Conservation (phyloP, 2,888 invertebrate genomes). For the Synanthedon andrenaeformis region DNA sequence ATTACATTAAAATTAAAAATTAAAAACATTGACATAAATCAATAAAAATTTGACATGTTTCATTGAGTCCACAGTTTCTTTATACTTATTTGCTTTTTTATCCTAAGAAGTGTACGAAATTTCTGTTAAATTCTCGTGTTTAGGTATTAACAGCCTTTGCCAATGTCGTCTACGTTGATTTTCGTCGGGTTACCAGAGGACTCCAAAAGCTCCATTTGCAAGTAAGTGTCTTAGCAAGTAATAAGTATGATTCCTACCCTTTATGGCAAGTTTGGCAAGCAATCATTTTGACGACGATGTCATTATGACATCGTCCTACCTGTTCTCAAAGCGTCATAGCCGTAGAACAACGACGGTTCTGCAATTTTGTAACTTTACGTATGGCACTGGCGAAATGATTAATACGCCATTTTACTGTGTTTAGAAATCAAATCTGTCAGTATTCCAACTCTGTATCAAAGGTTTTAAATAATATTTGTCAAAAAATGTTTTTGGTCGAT, state of each 20-base stretch:
- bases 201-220: slow-evolving; percentile 74
- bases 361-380: too few species aligned
- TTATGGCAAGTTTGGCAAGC: not conserved
- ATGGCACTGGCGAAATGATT: too few species aligned
- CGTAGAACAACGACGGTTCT: too few species aligned
- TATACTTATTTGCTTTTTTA: not conserved
- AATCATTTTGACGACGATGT: too few species aligned
- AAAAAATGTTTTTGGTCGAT: too few species aligned
- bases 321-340: too few species aligned
- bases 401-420: too few species aligned
- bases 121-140: slow-evolving; percentile 24
- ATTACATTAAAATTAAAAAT: not conserved
- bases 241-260: too few species aligned
- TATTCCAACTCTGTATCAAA: too few species aligned
- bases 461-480: too few species aligned
- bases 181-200: slow-evolving; percentile 71
- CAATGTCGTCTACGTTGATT: slow-evolving; percentile 74
- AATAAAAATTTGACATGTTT: slow-evolving; percentile 6
- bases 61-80: slow-evolving; percentile 6
- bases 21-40: slow-evolving; percentile 18
- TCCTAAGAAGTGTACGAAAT: slow-evolving; percentile 10
- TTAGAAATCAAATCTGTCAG: too few species aligned
- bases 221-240: slow-evolving; percentile 29
- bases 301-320: too few species aligned
- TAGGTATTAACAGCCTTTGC: slow-evolving; percentile 19